phyloP scores from a whole-genome alignment of 2,113 vertebrate genomes.

The Malaclemys terrapin region DNA sequence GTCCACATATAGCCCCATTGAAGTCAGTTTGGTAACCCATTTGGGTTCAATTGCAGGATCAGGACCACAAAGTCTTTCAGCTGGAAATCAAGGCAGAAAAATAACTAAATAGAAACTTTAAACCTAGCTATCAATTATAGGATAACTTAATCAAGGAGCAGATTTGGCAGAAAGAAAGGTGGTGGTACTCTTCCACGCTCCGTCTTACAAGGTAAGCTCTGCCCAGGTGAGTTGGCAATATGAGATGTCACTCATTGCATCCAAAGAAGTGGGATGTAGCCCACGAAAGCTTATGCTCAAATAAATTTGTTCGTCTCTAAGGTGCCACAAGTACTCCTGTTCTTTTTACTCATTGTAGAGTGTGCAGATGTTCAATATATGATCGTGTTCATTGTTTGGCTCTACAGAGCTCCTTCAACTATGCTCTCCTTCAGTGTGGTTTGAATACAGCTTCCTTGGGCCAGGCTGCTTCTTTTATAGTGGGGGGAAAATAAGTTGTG shows the following conservation, averaged over 20 bases:
- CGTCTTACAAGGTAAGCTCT: neutral
- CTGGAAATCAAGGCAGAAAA: constrained; percentile 48
- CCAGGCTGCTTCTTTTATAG: neutral
- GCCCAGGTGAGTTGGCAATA: fast-evolving
- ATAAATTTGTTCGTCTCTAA: no score
- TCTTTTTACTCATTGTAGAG: neutral
- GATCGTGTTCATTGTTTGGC: fast-evolving
- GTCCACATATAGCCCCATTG: neutral
- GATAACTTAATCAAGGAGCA: neutral
- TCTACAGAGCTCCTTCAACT: neutral
- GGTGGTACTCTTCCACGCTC: neutral
- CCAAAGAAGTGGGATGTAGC: no score
- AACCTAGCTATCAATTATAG: neutral
- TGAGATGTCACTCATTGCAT: neutral
- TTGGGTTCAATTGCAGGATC: constrained; percentile 7
- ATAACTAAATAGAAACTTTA: constrained; percentile 53
- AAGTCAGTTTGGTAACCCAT: constrained; percentile 39
- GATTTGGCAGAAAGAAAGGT: neutral
- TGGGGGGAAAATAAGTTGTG: no score
- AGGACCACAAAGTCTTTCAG: constrained; percentile 3
- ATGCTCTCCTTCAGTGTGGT: neutral
- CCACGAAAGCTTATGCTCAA: no score
- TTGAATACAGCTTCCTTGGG: neutral
- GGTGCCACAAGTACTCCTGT: no score
- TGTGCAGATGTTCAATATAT: fast-evolving